These are phyloP conservation scores for Brevimyrus niger DNA, from an alignment of 2,113 vertebrate species.

Conservation along the genomic window DNA sequence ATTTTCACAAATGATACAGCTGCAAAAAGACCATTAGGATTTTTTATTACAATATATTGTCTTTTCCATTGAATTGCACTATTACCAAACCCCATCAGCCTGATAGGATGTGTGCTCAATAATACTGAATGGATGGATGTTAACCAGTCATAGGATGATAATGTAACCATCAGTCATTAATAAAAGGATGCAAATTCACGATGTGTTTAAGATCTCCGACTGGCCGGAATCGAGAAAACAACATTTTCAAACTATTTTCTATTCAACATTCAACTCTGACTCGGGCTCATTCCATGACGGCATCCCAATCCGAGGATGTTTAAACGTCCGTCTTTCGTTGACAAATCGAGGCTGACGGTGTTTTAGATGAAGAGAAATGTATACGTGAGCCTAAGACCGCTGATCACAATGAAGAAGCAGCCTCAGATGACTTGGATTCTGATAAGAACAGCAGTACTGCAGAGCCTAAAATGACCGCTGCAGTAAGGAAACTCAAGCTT, in stretches of 20 bases:
- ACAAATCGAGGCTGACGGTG: not conserved
- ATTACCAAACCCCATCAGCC: not conserved
- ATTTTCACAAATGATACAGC: not conserved
- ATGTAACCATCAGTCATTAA: not conserved
- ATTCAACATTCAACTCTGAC: not conserved
- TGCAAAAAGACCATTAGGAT: not conserved
- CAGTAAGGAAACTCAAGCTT: not conserved
- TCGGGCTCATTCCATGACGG: not conserved
- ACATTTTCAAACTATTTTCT: not conserved
- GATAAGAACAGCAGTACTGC: not conserved
- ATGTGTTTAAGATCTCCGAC: not conserved
- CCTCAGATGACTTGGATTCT: not conserved
- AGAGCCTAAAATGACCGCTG: not conserved
- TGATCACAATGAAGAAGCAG: not conserved
- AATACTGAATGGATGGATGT: not conserved
- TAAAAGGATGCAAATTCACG: not conserved
- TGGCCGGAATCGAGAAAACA: not conserved
- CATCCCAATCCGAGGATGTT: not conserved
- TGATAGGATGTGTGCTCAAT: not conserved
- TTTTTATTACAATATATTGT: not conserved
- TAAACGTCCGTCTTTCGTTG: not conserved
- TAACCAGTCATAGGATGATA: not conserved
- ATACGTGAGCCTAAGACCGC: not conserved
- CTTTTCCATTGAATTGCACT: not conserved
- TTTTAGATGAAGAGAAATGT: constrained; percentile 4